Percentiles rank a stretch among this genome's conserved stretches.
Conservation (phyloP, 2,113 vertebrate genomes). For the Vanacampus margaritifer region DNA sequence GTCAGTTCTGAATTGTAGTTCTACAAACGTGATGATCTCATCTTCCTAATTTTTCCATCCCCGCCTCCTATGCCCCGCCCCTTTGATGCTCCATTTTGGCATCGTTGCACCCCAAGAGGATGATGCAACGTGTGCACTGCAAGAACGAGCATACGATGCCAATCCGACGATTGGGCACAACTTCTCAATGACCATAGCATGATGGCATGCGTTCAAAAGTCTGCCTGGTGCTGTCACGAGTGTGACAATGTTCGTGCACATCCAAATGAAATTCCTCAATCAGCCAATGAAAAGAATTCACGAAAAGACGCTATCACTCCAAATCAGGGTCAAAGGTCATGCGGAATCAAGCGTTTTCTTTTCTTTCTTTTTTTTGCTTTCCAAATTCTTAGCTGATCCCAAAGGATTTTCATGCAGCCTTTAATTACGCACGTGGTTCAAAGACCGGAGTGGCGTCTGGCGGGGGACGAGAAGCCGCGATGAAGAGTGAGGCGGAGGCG, state of each 20-base stretch:
- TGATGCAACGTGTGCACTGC: not conserved
- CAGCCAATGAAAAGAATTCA: not conserved
- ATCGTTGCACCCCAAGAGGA: not conserved
- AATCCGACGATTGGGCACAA: not conserved
- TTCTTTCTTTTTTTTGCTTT: not conserved
- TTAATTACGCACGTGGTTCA: slow-evolving; percentile 50
- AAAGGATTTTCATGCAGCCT: slow-evolving; percentile 33
- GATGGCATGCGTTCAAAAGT: too few relatives aligned
- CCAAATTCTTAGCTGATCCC: not conserved
- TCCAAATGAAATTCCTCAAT: not conserved
- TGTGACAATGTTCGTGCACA: not conserved
- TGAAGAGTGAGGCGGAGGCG: slow-evolving; percentile 34
- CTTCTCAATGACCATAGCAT: not conserved
- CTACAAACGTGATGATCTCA: not conserved
- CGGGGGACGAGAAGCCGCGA: slow-evolving; percentile 35
- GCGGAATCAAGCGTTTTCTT: not conserved
- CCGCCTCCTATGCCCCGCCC: not conserved
- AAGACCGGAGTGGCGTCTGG: slow-evolving; percentile 9
- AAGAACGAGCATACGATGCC: not conserved
- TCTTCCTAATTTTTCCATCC: not conserved
- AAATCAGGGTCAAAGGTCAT: not conserved
- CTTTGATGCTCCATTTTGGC: not conserved
- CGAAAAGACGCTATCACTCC: not conserved
- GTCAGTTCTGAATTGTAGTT: not conserved
- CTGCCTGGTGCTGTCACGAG: not conserved